Percentiles rank a stretch among this genome's conserved stretches.
Evolutionary conservation across 1,140 invertebrate genomes (phyloP).

Genomic region (Scaptomyza hsui): DNA sequence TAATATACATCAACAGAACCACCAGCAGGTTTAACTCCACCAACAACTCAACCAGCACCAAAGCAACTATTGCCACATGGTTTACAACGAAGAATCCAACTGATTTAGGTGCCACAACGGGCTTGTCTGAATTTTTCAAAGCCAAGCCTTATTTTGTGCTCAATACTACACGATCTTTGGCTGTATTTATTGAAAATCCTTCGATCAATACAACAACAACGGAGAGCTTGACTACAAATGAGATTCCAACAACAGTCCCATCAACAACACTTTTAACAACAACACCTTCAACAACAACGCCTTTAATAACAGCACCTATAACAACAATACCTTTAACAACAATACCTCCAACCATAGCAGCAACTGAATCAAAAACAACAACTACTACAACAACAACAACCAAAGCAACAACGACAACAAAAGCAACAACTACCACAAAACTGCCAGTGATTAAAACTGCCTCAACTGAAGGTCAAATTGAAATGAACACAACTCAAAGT

Average conservation of each 20-base stretch:
- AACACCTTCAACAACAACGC: background rate
- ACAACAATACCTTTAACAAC: background rate
- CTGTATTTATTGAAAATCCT: background rate
- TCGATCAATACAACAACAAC: background rate
- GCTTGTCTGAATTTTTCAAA: background rate
- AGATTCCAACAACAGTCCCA: background rate
- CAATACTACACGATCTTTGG: background rate
- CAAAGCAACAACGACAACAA: background rate
- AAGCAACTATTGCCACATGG: background rate
- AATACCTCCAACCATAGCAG: background rate
- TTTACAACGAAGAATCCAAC: background rate
- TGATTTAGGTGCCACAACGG: background rate
- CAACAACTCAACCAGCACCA: background rate
- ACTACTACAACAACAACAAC: background rate
- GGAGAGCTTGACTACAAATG: background rate
- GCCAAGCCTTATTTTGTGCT: background rate
- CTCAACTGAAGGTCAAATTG: no score
- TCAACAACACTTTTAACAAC: constrained; percentile 1
- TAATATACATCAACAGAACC: background rate
- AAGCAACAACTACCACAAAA: background rate
- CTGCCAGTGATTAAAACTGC: background rate
- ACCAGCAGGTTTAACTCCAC: background rate
- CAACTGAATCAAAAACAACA: background rate
- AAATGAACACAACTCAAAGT: background rate
- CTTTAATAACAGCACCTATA: background rate